A percentile compares a stretch with the other conserved stretches of the same genome.
These are phyloP conservation scores for Melanerpes aurifrons DNA, from an alignment of 2,113 vertebrate genomes.

Conservation along the genomic window DNA sequence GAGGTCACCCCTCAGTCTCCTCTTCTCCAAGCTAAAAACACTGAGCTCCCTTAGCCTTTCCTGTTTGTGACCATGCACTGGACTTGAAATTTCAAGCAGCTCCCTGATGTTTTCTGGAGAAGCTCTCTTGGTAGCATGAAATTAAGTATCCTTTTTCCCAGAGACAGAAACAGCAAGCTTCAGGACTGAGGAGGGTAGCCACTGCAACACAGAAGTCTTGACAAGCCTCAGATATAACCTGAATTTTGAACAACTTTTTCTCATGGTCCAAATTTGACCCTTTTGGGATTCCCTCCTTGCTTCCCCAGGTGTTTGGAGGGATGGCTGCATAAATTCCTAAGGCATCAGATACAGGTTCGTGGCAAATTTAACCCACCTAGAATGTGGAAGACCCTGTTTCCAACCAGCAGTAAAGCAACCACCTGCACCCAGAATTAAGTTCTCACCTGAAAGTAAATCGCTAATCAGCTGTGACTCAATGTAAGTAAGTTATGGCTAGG, in stretches of 20 bases:
- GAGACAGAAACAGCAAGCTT: background rate
- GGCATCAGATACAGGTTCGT: background rate
- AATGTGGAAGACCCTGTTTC: background rate
- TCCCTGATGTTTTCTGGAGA: background rate
- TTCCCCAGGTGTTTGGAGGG: background rate
- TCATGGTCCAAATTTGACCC: background rate
- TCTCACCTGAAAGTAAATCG: background rate
- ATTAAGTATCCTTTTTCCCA: background rate
- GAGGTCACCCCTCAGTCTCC: no score
- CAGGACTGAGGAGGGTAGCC: background rate
- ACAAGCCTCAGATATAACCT: background rate
- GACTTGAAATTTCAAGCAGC: no score
- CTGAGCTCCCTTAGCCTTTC: no score
- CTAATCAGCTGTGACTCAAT: background rate
- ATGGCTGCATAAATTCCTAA: background rate
- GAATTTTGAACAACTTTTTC: background rate
- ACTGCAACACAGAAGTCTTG: background rate
- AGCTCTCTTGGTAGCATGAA: background rate
- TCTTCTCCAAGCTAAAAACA: no score
- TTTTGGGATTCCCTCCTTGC: background rate
- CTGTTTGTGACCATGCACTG: no score
- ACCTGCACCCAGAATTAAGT: background rate
- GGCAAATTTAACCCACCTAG: background rate
- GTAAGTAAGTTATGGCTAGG: background rate
- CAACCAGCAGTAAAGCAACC: background rate